These are phyloP conservation scores for Xanthia togata DNA, from an alignment of 2,888 invertebrate species.

Conservation along the genomic window DNA sequence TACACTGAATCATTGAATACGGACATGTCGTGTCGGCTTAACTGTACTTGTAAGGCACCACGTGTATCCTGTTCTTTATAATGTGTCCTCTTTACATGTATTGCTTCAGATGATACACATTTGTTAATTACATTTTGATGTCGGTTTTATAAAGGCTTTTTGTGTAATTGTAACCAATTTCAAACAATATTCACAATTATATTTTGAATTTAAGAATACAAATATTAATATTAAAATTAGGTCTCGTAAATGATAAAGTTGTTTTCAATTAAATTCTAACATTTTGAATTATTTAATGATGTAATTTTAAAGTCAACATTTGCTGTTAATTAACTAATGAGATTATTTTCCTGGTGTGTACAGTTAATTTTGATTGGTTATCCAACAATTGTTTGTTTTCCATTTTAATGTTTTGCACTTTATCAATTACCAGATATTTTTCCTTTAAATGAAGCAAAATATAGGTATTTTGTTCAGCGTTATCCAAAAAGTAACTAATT, in stretches of 20 bases:
- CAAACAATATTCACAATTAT: background rate
- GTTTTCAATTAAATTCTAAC: background rate
- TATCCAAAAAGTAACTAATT: background rate
- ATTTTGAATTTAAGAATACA: background rate
- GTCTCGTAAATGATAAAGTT: background rate
- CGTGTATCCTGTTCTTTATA: conserved; percentile 66
- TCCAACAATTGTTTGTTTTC: conserved; percentile 29
- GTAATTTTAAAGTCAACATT: background rate
- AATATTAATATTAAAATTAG: background rate
- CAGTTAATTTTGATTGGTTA: conserved; percentile 9
- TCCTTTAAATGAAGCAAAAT: conserved; percentile 7
- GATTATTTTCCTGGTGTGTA: conserved; percentile 35
- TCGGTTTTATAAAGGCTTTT: conserved; percentile 6
- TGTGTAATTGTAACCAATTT: background rate
- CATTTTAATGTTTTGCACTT: background rate
- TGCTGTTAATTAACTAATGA: background rate
- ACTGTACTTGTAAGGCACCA: conserved; percentile 62
- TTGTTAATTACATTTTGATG: conserved; percentile 26
- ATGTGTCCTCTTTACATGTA: conserved; percentile 52
- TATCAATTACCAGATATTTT: conserved; percentile 23
- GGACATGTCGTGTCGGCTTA: conserved; percentile 60
- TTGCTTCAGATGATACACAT: conserved; percentile 49
- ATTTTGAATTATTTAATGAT: background rate
- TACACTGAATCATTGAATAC: conserved; percentile 68
- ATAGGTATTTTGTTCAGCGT: background rate